A percentile compares a stretch with the other conserved stretches of the same genome.
phyloP scores from a whole-genome alignment of 2,113 vertebrate species.

The Penelope pileata region DNA sequence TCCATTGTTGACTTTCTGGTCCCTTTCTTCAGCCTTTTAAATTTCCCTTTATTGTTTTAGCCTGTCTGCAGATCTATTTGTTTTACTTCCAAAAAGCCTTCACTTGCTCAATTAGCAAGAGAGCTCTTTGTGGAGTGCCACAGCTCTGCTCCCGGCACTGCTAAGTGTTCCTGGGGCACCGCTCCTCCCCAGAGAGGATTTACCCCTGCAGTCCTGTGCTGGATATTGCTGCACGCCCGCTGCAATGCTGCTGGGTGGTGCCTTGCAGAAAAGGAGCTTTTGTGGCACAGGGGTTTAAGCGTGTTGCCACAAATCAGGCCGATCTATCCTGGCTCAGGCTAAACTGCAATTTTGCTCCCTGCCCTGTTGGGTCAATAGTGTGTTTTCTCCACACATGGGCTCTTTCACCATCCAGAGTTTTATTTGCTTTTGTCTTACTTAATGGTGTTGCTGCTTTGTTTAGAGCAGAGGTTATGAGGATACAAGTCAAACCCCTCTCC shows the following conservation, averaged over 20 bases:
- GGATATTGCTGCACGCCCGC: background rate
- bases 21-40: conserved; percentile 18
- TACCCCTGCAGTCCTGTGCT: background rate
- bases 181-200: background rate
- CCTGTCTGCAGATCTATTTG: conserved; percentile 18
- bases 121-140: background rate
- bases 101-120: conserved; percentile 1
- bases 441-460: conserved; percentile 15
- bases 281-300: background rate
- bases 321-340: background rate
- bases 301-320: background rate
- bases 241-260: background rate
- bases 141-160: background rate
- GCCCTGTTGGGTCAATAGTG: conserved; percentile 20
- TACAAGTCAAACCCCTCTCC: background rate
- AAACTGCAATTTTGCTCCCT: conserved; percentile 14
- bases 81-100: conserved; percentile 28
- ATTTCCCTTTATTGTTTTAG: conserved; percentile 29
- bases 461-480: conserved; percentile 45
- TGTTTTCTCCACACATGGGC: background rate
- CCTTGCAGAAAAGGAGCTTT: background rate
- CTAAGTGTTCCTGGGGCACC: background rate
- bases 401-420: conserved; percentile 57
- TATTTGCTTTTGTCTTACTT: conserved; percentile 42
- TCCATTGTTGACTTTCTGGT: background rate